Evolutionary conservation across 35 echinoderm and acorn worm species (phyloP), one percentile per base, ranked within the genome.

Genomic region (Ophioderma brevispina): DNA sequence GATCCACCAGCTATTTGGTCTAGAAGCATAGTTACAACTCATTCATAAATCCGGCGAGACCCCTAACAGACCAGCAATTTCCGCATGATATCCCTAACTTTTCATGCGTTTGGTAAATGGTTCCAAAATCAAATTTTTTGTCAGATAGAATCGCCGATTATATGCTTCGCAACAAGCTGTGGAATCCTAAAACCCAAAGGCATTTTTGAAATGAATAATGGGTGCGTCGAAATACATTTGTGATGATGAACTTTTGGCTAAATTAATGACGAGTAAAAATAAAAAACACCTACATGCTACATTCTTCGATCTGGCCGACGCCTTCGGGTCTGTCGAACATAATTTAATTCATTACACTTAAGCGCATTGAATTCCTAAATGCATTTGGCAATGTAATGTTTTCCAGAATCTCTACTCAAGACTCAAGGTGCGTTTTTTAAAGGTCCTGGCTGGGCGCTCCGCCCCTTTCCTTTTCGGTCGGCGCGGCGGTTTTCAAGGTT

Each of bases 81-180:
- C n/a, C n/a, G n/a, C n/a, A n/a, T n/a, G n/a, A n/a, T n/a, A n/a
- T n/a, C n/a, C n/a, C n/a, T n/a, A n/a, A 90, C 88, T 5, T n/a
- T n/a, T 90, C 78, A 31, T 81, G 35, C 31, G 64, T 90, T 81
- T 78, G 88, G 32, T n/a, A 80, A 90, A 82, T 10, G 63, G 17
- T 90, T 90, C n/a, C 88, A n/a, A n/a, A n/a, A 90, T 40, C 88
- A 90, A 59, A 90, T n/a, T n/a, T 90, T 55, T 79, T 90, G 23
- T 79, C 88, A 8, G 88, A 90, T 8, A 56, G 88, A 64, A n/a
- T 82, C 34, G 78, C 55, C 4, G 49, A 90, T 1, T 90, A 81
- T 40, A 28, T 79, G 21, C 32, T 90, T 36, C 17, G 31, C 14
- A 90, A 90, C 33, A 38, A 70, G 38, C 31, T 52, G 40, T 50